Percentiles rank a stretch among this genome's conserved stretches.
phyloP scores from a whole-genome alignment of 2,797 vertebrate genomes.

The Onychomys leucogaster region DNA sequence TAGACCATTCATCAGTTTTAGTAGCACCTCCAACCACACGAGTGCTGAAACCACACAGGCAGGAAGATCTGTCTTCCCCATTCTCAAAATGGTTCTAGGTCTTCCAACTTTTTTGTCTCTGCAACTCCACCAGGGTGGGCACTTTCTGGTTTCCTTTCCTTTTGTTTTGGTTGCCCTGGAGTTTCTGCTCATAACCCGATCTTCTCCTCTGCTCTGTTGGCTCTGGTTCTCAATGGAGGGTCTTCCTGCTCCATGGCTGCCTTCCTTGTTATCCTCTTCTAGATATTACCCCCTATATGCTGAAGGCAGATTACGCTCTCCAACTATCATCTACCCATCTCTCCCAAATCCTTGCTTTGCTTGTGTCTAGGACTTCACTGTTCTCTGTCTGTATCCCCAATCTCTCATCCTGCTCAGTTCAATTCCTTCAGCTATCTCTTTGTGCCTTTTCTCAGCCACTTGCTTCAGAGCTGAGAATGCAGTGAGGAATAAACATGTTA shows the following conservation, averaged over 20 bases:
- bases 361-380: neutral
- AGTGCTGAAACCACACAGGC: neutral
- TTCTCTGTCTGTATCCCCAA: neutral
- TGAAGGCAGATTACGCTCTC: no score
- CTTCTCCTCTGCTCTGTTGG: neutral
- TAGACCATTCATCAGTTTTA: neutral
- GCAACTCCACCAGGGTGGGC: neutral
- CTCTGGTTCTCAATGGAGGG: neutral
- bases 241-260: neutral
- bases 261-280: no score
- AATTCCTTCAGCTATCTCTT: neutral
- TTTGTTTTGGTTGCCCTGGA: neutral
- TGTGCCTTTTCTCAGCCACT: neutral
- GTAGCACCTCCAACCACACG: neutral
- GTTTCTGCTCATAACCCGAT: neutral
- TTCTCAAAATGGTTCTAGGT: neutral
- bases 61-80: neutral
- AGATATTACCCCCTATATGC: neutral
- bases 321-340: neutral
- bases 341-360: neutral
- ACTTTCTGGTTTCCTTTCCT: neutral
- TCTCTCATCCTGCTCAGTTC: neutral
- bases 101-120: neutral
- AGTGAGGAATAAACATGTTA: neutral
- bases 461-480: neutral